Evolutionary conservation across 2,888 invertebrate species (phyloP), one percentile per base, ranked within the genome.

Genomic region (Hipparchia semele): DNA sequence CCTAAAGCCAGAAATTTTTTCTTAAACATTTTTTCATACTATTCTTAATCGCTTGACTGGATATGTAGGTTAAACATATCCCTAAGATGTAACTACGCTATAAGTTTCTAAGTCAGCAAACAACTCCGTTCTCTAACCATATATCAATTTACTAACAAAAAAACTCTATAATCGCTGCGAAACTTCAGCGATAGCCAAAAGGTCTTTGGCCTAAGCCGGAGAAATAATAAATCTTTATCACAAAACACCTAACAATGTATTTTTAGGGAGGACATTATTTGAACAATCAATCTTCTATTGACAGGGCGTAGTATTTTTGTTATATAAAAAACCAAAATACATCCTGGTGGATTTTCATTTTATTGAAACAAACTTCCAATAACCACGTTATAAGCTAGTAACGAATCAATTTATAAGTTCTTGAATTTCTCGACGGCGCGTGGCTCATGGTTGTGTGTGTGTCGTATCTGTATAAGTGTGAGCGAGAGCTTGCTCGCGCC

Each of bases 191-290:
- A 65, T 65, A 65, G 46, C 46, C 49, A 8, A 72, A 66, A 74
- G 70, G 70, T 72, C 60, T 68, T 70, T 49, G 33, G 65, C 71
- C 39, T 58, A 69, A 68, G 72, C 71, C 60, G 56, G 23, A 71
- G 51, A 67, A 62, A 56, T 79, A 78, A 77, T 79, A 79, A 78
- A 79, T 79, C 78, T 77, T 79, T 76, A 75, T 78, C 76, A 76
- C 68, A 64, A 61, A 71, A 72, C 70, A 66, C 69, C 62, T 58
- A 70, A 70, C 74, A 71, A 71, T 69, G 70, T 68, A 70, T 70
- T 73, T 75, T 75, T 68, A 65, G 54, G 58, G 67, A 73, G 67
- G 71, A 71, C 65, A 73, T 66, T 69, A 72, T 72, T 49, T 46
- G 56, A 68, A 74, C 71, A 73, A 79, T 76, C 76, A 72, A 78